A percentile compares a stretch with the other conserved stretches of the same genome.
These are phyloP conservation scores for Hipparchia sbordonii DNA, from an alignment of 2,888 invertebrate genomes.

Conservation along the genomic window DNA sequence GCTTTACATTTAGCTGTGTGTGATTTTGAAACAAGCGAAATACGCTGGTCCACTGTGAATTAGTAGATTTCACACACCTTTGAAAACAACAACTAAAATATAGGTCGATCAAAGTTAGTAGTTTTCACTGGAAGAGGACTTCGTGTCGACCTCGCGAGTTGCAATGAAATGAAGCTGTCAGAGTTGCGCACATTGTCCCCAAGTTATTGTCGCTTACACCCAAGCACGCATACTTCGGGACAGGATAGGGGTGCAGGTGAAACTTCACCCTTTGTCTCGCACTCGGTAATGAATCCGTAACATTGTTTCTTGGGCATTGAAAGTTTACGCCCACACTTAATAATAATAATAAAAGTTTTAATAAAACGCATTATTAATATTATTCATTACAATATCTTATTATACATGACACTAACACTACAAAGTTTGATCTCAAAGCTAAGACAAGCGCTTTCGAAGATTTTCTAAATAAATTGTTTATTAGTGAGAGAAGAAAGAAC, in stretches of 20 bases:
- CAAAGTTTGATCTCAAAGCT: too few relatives aligned
- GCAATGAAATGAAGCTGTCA: slow-evolving; percentile 37
- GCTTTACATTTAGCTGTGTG: too few relatives aligned
- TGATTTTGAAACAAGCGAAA: too few relatives aligned
- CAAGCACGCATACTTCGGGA: slow-evolving; percentile 43
- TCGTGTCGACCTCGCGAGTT: slow-evolving; percentile 30
- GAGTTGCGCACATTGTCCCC: slow-evolving; percentile 35
- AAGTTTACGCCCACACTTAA: background rate
- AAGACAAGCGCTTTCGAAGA: too few relatives aligned
- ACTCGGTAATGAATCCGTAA: slow-evolving; percentile 46
- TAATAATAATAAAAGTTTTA: background rate
- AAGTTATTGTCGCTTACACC: slow-evolving; percentile 39
- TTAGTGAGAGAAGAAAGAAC: too few relatives aligned
- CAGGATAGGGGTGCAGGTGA: slow-evolving; percentile 41
- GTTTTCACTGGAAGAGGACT: slow-evolving; percentile 31
- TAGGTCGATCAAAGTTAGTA: background rate
- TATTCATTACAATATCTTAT: too few relatives aligned
- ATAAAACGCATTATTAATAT: too few relatives aligned
- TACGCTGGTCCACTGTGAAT: too few relatives aligned
- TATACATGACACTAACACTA: too few relatives aligned
- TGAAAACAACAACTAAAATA: background rate
- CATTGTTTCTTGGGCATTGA: slow-evolving; percentile 45
- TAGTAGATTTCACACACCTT: too few relatives aligned
- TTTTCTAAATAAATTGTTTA: too few relatives aligned
- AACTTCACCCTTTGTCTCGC: slow-evolving; percentile 49